Conservation (phyloP, 2,113 vertebrate species). For the Strix uralensis region DNA sequence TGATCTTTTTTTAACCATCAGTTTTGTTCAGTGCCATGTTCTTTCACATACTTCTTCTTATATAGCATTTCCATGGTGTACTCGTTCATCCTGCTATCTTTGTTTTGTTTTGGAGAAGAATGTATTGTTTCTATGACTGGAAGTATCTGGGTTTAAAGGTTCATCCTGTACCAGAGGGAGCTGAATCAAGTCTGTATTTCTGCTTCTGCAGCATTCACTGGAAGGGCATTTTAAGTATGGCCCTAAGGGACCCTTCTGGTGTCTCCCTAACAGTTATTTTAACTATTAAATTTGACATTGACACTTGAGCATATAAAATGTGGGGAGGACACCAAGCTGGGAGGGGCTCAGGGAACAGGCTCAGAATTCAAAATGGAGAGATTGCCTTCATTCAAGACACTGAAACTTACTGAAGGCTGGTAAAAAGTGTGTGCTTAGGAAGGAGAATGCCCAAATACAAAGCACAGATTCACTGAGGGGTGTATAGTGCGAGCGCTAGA, state of each 20-base stretch:
- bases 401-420: not conserved
- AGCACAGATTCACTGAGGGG: not conserved
- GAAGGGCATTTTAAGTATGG: not conserved
- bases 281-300: not conserved
- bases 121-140: not conserved
- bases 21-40: not conserved
- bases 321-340: not conserved
- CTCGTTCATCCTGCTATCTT: not conserved
- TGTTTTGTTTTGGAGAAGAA: not conserved
- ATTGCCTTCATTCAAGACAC: not conserved
- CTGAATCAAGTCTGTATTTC: not conserved
- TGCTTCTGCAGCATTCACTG: not conserved
- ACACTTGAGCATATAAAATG: not conserved
- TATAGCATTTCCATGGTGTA: not conserved
- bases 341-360: not conserved
- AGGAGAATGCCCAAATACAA: not conserved
- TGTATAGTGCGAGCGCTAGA: not conserved
- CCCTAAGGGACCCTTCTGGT: too few relatives aligned
- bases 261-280: not conserved
- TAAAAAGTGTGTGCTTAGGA: not conserved
- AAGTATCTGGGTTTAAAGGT: not conserved
- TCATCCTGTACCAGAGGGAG: not conserved
- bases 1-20: not conserved
- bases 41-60: accelerated
- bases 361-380: not conserved